Percentiles rank a stretch among this genome's conserved stretches.
phyloP scores from a whole-genome alignment of 2,797 vertebrate species.

The Etheostoma perlongum region DNA sequence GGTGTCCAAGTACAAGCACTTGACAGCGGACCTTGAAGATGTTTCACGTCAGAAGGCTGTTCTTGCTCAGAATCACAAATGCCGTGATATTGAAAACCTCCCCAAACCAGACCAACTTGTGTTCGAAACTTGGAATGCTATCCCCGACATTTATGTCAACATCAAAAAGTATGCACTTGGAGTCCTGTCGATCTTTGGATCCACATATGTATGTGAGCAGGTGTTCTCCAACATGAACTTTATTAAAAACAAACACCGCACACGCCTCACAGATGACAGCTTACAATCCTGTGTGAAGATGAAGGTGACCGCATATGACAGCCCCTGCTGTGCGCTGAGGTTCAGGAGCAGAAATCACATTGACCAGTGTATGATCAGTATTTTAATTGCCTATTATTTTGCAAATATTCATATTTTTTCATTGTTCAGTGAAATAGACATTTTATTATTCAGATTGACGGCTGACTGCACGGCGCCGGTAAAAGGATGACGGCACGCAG shows the following conservation, averaged over 20 bases:
- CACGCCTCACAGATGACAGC: too few relatives aligned
- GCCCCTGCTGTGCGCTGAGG: not conserved
- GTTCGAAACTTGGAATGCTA: slow-evolving; percentile 41
- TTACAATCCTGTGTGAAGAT: not conserved
- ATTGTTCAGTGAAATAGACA: too few relatives aligned
- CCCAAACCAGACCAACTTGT: slow-evolving; percentile 33
- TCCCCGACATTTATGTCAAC: slow-evolving; percentile 29
- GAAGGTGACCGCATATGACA: not conserved
- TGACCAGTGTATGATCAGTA: not conserved
- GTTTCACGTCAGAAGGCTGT: slow-evolving; percentile 2
- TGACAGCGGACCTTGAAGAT: not conserved
- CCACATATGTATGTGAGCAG: not conserved
- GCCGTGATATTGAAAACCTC: slow-evolving; percentile 11
- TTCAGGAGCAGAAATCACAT: not conserved
- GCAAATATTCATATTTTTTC: too few relatives aligned
- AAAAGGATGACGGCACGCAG: too few relatives aligned
- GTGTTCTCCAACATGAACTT: too few relatives aligned
- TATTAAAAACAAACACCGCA: too few relatives aligned
- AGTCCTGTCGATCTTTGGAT: slow-evolving; percentile 41
- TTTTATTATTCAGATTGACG: too few relatives aligned
- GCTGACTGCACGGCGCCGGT: too few relatives aligned
- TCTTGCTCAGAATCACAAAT: slow-evolving; percentile 5
- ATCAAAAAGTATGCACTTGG: slow-evolving; percentile 46
- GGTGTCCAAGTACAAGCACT: too few relatives aligned
- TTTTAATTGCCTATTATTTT: too few relatives aligned